phyloP scores from a whole-genome alignment of 1,140 invertebrate genomes.

The Acromyrmex charruanus region DNA sequence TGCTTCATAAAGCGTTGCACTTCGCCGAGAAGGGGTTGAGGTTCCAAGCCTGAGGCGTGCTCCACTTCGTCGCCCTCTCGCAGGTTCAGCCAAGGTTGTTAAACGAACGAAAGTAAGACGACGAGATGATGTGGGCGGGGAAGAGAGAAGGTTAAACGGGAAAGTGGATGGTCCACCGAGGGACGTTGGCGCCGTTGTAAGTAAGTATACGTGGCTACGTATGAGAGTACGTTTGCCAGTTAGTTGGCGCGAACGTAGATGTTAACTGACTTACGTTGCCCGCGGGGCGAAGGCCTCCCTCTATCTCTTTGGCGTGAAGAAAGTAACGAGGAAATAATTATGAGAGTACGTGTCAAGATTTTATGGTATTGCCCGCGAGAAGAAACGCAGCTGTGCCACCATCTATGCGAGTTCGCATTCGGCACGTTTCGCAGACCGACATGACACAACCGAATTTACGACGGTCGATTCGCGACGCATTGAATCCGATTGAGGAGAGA shows the following conservation, averaged over 20 bases:
- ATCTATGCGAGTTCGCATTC: background rate
- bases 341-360: conserved; percentile 67
- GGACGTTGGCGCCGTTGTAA: background rate
- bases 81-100: conserved; percentile 4
- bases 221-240: conserved; percentile 26
- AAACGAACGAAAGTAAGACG: conserved; percentile 52
- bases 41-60: conserved; percentile 14
- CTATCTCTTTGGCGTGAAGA: conserved; percentile 8
- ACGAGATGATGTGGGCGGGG: background rate
- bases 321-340: conserved; percentile 74
- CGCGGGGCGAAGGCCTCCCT: background rate
- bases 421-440: background rate
- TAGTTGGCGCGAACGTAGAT: conserved; percentile 19
- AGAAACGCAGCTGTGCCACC: background rate
- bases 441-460: conserved; percentile 44
- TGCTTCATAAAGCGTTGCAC: conserved; percentile 80
- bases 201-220: conserved; percentile 26
- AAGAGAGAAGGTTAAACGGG: background rate
- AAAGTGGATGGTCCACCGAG: background rate
- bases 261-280: conserved; percentile 63
- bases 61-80: conserved; percentile 14
- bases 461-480: background rate
- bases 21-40: background rate
- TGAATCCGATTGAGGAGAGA: conserved; percentile 20
- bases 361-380: background rate